phyloP scores from a whole-genome alignment of 2,113 vertebrate genomes.

The Macrotis lagotis region DNA sequence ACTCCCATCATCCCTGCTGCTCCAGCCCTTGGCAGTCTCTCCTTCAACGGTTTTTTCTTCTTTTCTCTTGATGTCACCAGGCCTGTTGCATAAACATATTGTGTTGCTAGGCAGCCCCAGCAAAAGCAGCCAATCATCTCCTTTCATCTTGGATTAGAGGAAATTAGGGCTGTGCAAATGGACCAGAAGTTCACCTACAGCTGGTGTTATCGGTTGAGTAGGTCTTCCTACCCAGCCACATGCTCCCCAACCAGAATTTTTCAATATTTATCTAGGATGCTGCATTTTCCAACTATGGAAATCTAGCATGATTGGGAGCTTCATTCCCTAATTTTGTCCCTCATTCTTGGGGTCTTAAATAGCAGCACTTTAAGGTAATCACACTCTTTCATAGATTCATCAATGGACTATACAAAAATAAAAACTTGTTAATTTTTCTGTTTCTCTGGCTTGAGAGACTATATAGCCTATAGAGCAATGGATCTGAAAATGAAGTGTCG shows the following conservation, averaged over 20 bases:
- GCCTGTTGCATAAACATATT: conserved; percentile 68
- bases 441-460: neutral
- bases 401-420: neutral
- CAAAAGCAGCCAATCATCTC: conserved; percentile 44
- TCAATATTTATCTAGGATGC: conserved; percentile 9
- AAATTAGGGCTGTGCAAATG: conserved; percentile 55
- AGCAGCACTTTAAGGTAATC: conserved; percentile 13
- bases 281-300: conserved; percentile 8
- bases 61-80: conserved; percentile 64
- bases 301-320: neutral
- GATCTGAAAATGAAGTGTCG: neutral
- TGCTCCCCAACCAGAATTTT: conserved; percentile 10
- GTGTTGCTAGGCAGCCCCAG: conserved; percentile 63
- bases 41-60: conserved; percentile 54
- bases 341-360: neutral
- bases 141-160: conserved; percentile 67
- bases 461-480: neutral
- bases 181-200: conserved; percentile 19
- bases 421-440: neutral
- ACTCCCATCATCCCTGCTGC: conserved; percentile 61
- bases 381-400: neutral
- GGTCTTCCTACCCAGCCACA: conserved; percentile 4
- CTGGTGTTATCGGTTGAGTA: neutral
- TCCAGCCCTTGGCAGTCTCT: conserved; percentile 70
- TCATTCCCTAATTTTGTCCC: neutral